These are phyloP conservation scores for Lontra canadensis DNA, from an alignment of 2,113 vertebrate genomes.

Conservation along the genomic window DNA sequence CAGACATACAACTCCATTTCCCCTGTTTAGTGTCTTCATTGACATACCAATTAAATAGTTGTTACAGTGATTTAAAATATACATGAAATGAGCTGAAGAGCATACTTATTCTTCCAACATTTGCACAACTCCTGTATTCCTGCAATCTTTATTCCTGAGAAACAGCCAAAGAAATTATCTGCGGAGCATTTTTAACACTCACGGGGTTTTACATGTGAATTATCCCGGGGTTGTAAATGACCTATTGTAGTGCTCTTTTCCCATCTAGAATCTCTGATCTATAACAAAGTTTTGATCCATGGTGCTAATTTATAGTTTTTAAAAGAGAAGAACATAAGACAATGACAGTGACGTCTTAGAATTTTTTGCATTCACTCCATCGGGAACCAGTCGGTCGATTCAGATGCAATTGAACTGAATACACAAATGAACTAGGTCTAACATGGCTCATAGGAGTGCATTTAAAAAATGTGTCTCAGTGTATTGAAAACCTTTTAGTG, in stretches of 20 bases:
- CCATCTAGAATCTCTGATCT: constrained; percentile 42
- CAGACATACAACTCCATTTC: background rate
- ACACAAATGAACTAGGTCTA: constrained; percentile 66
- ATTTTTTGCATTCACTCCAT: constrained; percentile 51
- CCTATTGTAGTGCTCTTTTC: background rate
- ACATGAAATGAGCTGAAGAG: background rate
- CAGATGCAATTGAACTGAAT: constrained; percentile 69
- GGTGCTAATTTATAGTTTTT: constrained; percentile 48
- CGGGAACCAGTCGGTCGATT: constrained; percentile 63
- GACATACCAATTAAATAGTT: background rate
- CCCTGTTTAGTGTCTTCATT: background rate
- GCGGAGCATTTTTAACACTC: background rate
- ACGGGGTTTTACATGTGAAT: background rate
- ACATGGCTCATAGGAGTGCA: constrained; percentile 53
- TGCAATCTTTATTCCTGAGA: background rate
- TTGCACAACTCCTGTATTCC: background rate
- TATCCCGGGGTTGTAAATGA: background rate
- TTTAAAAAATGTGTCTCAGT: constrained; percentile 70
- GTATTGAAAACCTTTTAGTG: constrained; percentile 79
- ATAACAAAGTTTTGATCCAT: constrained; percentile 46
- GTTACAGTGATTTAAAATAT: background rate
- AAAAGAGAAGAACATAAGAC: constrained; percentile 57
- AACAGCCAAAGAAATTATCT: constrained; percentile 10
- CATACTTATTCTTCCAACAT: background rate
- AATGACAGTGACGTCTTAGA: constrained; percentile 40